A percentile compares a stretch with the other conserved stretches of the same genome.
Conservation (phyloP, 2,797 vertebrate species). For the Choloepus didactylus region DNA sequence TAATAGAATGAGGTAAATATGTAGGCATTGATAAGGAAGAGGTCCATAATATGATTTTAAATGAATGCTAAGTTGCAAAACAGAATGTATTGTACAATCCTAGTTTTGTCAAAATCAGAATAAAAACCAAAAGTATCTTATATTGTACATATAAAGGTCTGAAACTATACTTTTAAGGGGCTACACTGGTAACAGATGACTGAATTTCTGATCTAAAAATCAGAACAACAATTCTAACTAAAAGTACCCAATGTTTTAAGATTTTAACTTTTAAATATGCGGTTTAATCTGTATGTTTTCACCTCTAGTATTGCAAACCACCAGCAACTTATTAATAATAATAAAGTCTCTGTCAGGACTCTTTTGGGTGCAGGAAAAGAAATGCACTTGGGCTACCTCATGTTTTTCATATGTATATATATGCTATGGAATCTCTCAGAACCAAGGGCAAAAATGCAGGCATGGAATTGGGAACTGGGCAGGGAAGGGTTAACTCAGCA, state of each 20-base stretch:
- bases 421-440: conserved; percentile 26
- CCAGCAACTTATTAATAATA: not conserved
- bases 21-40: conserved; percentile 16
- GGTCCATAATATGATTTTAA: not conserved
- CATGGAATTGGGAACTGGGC: too few species aligned
- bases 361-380: not conserved
- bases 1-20: not conserved
- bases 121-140: not conserved
- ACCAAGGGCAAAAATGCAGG: not conserved
- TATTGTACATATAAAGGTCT: not conserved
- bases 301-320: not conserved
- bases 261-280: conserved; percentile 41
- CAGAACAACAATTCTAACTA: not conserved
- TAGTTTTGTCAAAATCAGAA: not conserved
- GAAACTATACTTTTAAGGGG: not conserved
- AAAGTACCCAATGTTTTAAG: not conserved
- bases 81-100: not conserved
- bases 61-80: conserved; percentile 19
- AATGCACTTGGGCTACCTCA: not conserved
- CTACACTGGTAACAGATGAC: not conserved
- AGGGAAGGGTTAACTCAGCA: too few species aligned
- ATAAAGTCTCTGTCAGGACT: not conserved
- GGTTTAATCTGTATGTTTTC: not conserved
- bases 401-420: not conserved
- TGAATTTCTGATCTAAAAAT: conserved; percentile 4